Evolutionary conservation across 64 coral and sea anemone genomes (phyloP).

Genomic region (Catalaphyllia jardinei): DNA sequence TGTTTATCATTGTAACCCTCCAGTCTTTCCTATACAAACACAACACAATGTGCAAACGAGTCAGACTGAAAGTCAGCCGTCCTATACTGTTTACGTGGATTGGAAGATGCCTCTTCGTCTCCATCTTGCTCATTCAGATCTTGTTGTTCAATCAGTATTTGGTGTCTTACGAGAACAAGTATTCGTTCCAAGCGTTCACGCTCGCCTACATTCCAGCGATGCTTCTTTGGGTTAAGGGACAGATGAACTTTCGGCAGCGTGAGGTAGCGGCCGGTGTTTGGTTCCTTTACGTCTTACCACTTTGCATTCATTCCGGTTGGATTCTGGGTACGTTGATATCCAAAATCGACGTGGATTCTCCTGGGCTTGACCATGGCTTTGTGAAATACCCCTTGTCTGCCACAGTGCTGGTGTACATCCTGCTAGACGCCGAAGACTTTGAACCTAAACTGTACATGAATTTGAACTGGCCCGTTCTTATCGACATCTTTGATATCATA

Average conservation of each 20-base stretch:
- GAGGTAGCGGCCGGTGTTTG: constrained; percentile 39
- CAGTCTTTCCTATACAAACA: constrained; percentile 3
- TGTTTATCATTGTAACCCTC: constrained; percentile 23
- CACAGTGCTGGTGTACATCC: background rate
- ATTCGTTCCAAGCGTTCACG: constrained; percentile 25
- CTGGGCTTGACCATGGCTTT: constrained; percentile 17
- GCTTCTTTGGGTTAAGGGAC: constrained; percentile 33
- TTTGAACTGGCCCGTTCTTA: constrained; percentile 11
- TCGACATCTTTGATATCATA: constrained; percentile 29
- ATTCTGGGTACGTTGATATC: constrained; percentile 25
- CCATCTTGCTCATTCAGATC: constrained; percentile 4
- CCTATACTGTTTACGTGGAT: constrained; percentile 25
- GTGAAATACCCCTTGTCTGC: constrained; percentile 22
- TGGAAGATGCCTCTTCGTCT: constrained; percentile 18
- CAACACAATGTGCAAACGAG: constrained; percentile 36
- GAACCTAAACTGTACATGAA: constrained; percentile 19
- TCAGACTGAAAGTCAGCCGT: background rate
- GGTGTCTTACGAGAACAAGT: constrained; percentile 5
- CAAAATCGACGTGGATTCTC: background rate
- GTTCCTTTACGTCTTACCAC: constrained; percentile 21
- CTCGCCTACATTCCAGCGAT: constrained; percentile 9
- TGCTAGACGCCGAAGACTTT: constrained; percentile 2
- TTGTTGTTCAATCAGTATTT: constrained; percentile 22
- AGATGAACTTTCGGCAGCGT: constrained; percentile 13
- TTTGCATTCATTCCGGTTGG: constrained; percentile 30